Evolutionary conservation across 2,888 invertebrate species (phyloP).

Genomic region (Bugulina stolonifera): DNA sequence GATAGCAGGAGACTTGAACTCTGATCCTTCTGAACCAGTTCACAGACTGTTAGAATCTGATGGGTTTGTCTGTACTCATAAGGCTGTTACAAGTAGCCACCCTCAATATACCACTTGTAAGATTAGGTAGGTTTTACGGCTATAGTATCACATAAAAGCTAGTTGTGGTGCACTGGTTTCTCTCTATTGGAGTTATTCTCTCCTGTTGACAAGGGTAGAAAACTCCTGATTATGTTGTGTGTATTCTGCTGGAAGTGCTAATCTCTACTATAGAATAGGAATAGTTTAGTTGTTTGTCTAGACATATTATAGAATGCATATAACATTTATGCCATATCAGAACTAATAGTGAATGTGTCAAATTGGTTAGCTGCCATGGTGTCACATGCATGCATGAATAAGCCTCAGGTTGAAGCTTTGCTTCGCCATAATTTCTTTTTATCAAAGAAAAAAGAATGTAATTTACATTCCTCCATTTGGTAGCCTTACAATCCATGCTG

Average conservation of each 20-base stretch:
- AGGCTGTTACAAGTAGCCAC: not conserved
- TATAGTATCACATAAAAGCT: too few relatives aligned
- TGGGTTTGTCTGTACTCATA: not conserved
- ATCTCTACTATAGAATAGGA: not conserved
- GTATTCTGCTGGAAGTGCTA: not conserved
- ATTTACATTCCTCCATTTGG: too few relatives aligned
- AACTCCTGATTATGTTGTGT: not conserved
- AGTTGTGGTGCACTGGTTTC: not conserved
- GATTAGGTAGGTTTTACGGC: not conserved
- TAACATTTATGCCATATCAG: not conserved
- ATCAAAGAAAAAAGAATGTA: too few relatives aligned
- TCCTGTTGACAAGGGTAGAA: not conserved
- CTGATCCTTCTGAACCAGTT: slow-evolving; percentile 66
- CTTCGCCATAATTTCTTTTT: too few relatives aligned
- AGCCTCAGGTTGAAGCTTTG: too few relatives aligned
- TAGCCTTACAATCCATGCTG: too few relatives aligned
- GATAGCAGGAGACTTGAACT: slow-evolving; percentile 67
- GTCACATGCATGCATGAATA: too few relatives aligned
- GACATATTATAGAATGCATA: not conserved
- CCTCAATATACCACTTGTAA: slow-evolving; percentile 12
- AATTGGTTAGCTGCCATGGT: too few relatives aligned
- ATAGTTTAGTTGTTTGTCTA: not conserved
- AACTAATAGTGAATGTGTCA: too few relatives aligned
- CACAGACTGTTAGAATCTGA: slow-evolving; percentile 57
- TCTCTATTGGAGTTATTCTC: not conserved